phyloP scores from a whole-genome alignment of 2,113 vertebrate genomes.

The Cynocephalus volans region DNA sequence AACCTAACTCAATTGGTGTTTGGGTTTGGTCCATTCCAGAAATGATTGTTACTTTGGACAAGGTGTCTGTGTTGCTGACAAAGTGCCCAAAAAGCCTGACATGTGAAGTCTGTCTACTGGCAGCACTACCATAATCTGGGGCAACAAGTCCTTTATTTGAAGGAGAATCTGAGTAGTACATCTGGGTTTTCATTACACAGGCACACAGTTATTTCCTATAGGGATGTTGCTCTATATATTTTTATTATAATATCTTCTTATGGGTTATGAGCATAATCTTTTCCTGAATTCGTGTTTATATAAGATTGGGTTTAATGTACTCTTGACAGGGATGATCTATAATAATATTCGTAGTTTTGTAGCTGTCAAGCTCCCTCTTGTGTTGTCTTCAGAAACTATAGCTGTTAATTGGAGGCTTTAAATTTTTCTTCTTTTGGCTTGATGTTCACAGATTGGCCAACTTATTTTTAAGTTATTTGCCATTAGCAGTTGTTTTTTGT shows the following conservation, averaged over 20 bases:
- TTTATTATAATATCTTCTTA: background rate
- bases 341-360: background rate
- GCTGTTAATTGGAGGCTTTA: background rate
- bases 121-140: rapidly evolving
- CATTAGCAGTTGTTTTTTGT: background rate
- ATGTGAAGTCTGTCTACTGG: background rate
- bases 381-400: background rate
- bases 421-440: background rate
- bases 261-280: background rate
- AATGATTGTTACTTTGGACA: background rate
- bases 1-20: rapidly evolving
- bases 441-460: background rate
- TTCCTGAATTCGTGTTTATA: background rate
- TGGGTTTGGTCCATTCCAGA: background rate
- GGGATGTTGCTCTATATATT: background rate
- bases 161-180: no score
- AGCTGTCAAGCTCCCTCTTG: background rate
- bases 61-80: background rate
- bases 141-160: background rate
- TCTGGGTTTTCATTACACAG: background rate
- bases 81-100: background rate
- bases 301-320: background rate
- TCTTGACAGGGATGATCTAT: rapidly evolving
- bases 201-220: background rate
- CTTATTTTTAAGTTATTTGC: background rate